phyloP scores from a whole-genome alignment of 2,888 invertebrate species.

The Drosophila fungiperda region DNA sequence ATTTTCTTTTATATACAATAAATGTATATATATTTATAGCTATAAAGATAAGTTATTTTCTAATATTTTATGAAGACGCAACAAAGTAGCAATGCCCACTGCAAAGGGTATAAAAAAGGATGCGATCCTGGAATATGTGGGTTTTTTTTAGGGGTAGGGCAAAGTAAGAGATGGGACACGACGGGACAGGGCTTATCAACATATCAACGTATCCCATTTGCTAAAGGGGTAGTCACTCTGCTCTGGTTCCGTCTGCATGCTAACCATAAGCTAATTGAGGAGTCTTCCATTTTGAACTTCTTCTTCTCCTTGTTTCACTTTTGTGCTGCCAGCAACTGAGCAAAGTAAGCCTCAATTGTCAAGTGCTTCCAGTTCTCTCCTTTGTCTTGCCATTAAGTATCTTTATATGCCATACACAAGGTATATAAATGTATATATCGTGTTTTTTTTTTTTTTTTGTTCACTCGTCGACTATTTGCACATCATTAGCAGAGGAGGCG shows the following conservation, averaged over 20 bases:
- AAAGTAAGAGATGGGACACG: slow-evolving; percentile 1
- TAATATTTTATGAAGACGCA: neutral
- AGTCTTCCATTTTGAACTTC: slow-evolving; percentile 36
- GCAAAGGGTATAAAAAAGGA: slow-evolving; percentile 11
- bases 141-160: slow-evolving; percentile 1
- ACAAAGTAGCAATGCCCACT: neutral
- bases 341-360: slow-evolving; percentile 47
- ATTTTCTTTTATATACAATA: neutral
- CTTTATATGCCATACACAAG: slow-evolving; percentile 1
- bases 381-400: slow-evolving; percentile 18
- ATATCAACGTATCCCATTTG: slow-evolving; percentile 39
- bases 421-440: slow-evolving; percentile 5
- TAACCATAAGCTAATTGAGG: slow-evolving; percentile 67
- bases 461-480: slow-evolving; percentile 61
- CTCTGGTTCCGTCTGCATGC: slow-evolving; percentile 7
- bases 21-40: neutral
- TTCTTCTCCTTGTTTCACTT: slow-evolving; percentile 1
- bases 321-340: slow-evolving; percentile 34
- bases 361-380: slow-evolving; percentile 17
- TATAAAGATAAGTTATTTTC: neutral
- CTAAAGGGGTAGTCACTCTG: slow-evolving; percentile 32
- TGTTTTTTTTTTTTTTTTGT: slow-evolving; percentile 20
- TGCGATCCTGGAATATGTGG: slow-evolving; percentile 10
- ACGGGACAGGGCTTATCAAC: slow-evolving; percentile 23
- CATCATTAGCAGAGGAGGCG: slow-evolving; percentile 64